Conservation (phyloP, 2,888 invertebrate species). For the Xestia ashworthii region DNA sequence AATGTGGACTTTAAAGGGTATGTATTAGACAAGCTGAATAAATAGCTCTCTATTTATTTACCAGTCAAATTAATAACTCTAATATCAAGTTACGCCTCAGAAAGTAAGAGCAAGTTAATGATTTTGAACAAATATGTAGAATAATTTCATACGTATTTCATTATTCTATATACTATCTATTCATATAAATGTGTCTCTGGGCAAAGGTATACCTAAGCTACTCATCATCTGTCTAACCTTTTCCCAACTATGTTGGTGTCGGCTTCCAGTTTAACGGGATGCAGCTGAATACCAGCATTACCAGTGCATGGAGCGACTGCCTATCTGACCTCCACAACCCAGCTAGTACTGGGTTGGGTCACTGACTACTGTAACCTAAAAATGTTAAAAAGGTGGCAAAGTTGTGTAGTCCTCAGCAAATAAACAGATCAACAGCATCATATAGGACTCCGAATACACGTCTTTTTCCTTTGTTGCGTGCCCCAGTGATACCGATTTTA, state of each 20-base stretch:
- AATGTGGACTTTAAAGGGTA: conserved; percentile 44
- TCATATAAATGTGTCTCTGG: neutral
- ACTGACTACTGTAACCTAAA: too few species aligned
- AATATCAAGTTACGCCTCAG: neutral
- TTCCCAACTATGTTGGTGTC: too few species aligned
- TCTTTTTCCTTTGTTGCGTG: neutral
- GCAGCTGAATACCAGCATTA: too few species aligned
- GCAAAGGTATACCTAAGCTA: neutral
- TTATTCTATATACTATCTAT: neutral
- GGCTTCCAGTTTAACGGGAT: too few species aligned
- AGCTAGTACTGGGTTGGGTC: too few species aligned
- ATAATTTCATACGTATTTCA: neutral
- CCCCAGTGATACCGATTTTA: neutral
- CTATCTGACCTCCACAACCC: too few species aligned
- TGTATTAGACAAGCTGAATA: conserved; percentile 28
- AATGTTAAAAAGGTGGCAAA: neutral
- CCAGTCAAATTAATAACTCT: neutral
- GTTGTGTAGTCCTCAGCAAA: neutral
- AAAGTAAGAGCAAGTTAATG: neutral
- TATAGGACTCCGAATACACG: neutral
- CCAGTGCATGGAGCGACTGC: too few species aligned
- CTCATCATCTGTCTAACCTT: too few species aligned
- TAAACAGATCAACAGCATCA: neutral
- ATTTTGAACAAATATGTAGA: neutral
- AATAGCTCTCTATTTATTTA: neutral